Percentiles rank a stretch among this genome's conserved stretches.
Conservation (phyloP, 2,888 invertebrate genomes). For the Odiellus spinosus region DNA sequence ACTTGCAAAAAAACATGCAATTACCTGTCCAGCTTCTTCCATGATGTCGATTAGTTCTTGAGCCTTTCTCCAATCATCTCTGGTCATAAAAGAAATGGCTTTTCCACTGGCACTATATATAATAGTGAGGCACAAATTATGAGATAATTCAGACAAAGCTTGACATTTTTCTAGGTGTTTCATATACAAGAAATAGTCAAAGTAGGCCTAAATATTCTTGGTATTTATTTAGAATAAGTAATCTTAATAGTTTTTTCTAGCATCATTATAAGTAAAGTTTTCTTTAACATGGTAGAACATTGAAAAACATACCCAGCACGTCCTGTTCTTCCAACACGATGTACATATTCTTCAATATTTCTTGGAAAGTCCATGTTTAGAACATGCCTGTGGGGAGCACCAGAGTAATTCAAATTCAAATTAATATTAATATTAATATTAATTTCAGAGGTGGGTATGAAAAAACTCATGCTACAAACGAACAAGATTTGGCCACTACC, state of each 20-base stretch:
- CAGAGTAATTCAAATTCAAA: not conserved
- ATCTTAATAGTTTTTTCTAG: no score
- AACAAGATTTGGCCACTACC: no score
- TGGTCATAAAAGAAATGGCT: slow-evolving; percentile 62
- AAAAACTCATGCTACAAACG: not conserved
- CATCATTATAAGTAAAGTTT: no score
- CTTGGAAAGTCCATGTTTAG: slow-evolving; percentile 84
- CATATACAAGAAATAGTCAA: no score
- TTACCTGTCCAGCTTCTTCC: slow-evolving; percentile 63
- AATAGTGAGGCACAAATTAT: not conserved
- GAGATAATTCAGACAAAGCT: no score
- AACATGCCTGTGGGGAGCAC: slow-evolving; percentile 45
- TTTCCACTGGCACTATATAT: slow-evolving; percentile 46
- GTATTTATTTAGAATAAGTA: no score
- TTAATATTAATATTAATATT: not conserved
- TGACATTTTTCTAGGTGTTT: no score
- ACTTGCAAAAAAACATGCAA: no score
- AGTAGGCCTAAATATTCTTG: no score
- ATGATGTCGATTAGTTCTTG: slow-evolving; percentile 65
- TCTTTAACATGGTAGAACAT: no score
- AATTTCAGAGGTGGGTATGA: not conserved
- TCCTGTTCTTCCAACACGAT: slow-evolving; percentile 88
- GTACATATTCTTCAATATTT: slow-evolving; percentile 90
- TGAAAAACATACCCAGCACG: slow-evolving; percentile 74
- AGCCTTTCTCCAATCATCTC: slow-evolving; percentile 64